Conservation (phyloP, 1,140 invertebrate genomes). For the Belonocnema kinseyi region DNA sequence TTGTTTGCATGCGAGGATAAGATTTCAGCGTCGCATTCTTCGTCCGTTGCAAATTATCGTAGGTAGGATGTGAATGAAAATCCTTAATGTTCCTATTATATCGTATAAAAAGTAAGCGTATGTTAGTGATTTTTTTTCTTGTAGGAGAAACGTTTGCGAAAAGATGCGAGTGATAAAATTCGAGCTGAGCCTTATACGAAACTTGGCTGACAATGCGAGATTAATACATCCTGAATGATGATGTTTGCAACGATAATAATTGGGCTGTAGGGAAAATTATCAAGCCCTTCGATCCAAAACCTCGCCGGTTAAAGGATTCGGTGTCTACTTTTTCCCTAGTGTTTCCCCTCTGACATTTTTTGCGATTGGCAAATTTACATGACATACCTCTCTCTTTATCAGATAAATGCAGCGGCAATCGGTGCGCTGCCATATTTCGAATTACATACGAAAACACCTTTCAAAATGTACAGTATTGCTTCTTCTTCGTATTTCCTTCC, state of each 20-base stretch:
- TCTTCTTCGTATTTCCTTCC: background rate
- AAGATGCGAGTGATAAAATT: slow-evolving; percentile 30
- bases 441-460: slow-evolving; percentile 1
- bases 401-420: slow-evolving; percentile 23
- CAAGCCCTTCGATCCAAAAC: slow-evolving; percentile 33
- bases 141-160: slow-evolving; percentile 5
- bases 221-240: slow-evolving; percentile 6
- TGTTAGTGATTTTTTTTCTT: slow-evolving; percentile 26
- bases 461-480: slow-evolving; percentile 15
- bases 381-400: slow-evolving; percentile 50
- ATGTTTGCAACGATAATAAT: slow-evolving; percentile 30
- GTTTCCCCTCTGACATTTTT: slow-evolving; percentile 52
- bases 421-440: slow-evolving; percentile 34
- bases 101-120: slow-evolving; percentile 23
- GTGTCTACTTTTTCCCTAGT: slow-evolving; percentile 37
- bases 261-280: slow-evolving; percentile 9
- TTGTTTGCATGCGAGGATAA: slow-evolving; percentile 18
- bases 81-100: slow-evolving; percentile 55
- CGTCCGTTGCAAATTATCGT: slow-evolving; percentile 31
- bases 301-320: slow-evolving; percentile 36
- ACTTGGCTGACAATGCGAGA: slow-evolving; percentile 38
- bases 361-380: slow-evolving; percentile 54
- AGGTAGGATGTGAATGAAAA: slow-evolving; percentile 48
- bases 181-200: slow-evolving; percentile 27
- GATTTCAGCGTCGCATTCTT: slow-evolving; percentile 14